Percentiles rank a stretch among this genome's conserved stretches.
These are phyloP conservation scores for Psittacula echo DNA, from an alignment of 2,797 vertebrate genomes.

Conservation along the genomic window DNA sequence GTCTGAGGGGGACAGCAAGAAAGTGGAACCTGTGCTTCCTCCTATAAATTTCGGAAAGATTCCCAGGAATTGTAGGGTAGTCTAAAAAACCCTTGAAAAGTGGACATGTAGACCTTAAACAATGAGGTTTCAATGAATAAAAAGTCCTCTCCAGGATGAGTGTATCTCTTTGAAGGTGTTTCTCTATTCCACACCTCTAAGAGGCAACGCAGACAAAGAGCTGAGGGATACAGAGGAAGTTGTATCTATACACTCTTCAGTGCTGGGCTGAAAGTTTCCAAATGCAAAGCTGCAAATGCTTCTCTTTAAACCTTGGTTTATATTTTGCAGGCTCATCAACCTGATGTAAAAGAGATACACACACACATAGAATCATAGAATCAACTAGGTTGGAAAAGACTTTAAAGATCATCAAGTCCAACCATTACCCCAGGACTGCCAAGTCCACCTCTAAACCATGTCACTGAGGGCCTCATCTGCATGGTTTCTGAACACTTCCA, in stretches of 20 bases:
- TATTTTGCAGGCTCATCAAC: neutral
- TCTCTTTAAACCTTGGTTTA: neutral
- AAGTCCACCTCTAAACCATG: too few relatives aligned
- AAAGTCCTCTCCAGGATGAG: neutral
- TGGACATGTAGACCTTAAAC: neutral
- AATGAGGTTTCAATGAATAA: neutral
- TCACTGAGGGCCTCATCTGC: too few relatives aligned
- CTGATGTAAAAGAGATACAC: neutral
- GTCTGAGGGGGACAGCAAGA: neutral
- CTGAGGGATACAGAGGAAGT: neutral
- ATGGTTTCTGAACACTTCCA: too few relatives aligned
- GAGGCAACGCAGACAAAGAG: neutral
- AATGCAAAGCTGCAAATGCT: neutral
- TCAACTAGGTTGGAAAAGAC: neutral
- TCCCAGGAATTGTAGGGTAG: neutral
- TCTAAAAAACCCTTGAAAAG: neutral
- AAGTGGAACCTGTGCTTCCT: neutral
- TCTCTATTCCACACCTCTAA: accelerated
- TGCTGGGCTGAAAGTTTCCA: neutral
- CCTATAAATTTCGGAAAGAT: neutral
- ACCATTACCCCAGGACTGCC: too few relatives aligned
- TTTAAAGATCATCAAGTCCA: neutral
- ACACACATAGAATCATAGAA: neutral
- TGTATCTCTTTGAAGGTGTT: neutral
- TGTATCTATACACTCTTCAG: neutral